Percentiles rank a stretch among this genome's conserved stretches.
These are phyloP conservation scores for Synanthedon andrenaeformis DNA, from an alignment of 2,888 invertebrate species.

Conservation along the genomic window DNA sequence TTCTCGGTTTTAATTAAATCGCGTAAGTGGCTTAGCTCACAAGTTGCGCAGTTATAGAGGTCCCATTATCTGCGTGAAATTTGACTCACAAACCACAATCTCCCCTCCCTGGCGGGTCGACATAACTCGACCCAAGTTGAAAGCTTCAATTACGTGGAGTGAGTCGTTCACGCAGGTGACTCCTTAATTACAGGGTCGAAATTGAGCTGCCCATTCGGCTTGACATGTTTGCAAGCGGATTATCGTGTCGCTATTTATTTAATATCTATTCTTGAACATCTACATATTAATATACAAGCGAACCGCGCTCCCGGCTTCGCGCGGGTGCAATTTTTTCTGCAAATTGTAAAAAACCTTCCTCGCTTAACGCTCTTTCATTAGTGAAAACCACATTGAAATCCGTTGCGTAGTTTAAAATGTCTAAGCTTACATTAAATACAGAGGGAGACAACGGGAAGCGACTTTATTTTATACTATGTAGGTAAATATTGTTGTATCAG, in stretches of 20 bases:
- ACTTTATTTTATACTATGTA: too few species aligned
- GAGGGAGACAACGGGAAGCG: too few species aligned
- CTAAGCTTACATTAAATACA: too few species aligned
- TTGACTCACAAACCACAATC: conserved; percentile 58
- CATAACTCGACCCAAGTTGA: conserved; percentile 61
- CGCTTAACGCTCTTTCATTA: too few species aligned
- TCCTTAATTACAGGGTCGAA: conserved; percentile 63
- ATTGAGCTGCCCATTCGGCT: conserved; percentile 62
- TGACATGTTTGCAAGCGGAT: conserved; percentile 61
- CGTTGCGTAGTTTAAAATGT: too few species aligned
- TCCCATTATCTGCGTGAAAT: conserved; percentile 62
- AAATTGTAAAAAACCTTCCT: background rate
- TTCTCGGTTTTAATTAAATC: conserved; percentile 58
- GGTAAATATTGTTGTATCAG: too few species aligned
- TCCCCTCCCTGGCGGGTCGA: conserved; percentile 45
- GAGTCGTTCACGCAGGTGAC: conserved; percentile 68
- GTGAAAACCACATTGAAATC: too few species aligned
- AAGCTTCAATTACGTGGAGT: conserved; percentile 64
- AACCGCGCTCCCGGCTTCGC: background rate
- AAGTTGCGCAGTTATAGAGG: conserved; percentile 54
- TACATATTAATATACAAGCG: background rate
- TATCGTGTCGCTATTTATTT: conserved; percentile 39
- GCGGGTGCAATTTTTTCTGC: background rate
- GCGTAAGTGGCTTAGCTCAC: conserved; percentile 36
- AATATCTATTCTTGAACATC: background rate